A percentile compares a stretch with the other conserved stretches of the same genome.
Conservation (phyloP, 2,888 invertebrate genomes). For the Choreutis nemorana region DNA sequence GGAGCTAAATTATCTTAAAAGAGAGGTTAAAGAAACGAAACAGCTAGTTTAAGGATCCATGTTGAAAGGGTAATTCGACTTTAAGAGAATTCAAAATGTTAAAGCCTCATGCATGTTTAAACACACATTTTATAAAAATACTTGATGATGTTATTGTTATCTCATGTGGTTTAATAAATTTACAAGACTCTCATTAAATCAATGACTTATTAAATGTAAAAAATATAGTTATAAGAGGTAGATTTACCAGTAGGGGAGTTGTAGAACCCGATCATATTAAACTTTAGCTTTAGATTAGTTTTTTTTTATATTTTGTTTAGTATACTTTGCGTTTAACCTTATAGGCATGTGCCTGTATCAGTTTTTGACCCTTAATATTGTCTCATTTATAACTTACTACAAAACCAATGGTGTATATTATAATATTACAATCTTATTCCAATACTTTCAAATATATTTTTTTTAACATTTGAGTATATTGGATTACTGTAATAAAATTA, state of each 20-base stretch:
- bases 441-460: conserved; percentile 7
- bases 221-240: neutral
- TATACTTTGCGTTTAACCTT: neutral
- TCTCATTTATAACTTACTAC: too few relatives aligned
- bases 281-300: conserved; percentile 1
- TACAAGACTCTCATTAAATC: conserved; percentile 15
- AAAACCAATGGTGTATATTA: too few relatives aligned
- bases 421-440: too few relatives aligned
- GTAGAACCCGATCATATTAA: neutral
- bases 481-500: neutral
- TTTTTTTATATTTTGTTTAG: neutral
- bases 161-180: conserved; percentile 14
- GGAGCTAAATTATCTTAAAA: conserved; percentile 10
- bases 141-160: conserved; percentile 14
- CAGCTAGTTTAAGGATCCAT: conserved; percentile 13
- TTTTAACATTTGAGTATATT: conserved; percentile 5
- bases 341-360: conserved; percentile 6
- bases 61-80: conserved; percentile 12
- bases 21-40: conserved; percentile 12
- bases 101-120: too few relatives aligned
- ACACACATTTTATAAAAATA: conserved; percentile 5
- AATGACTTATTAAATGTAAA: conserved; percentile 1
- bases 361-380: too few relatives aligned
- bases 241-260: neutral
- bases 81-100: conserved; percentile 14